A percentile compares a stretch with the other conserved stretches of the same genome.
Conservation (phyloP, 2,797 vertebrate species). For the Halcyon chelicuti region DNA sequence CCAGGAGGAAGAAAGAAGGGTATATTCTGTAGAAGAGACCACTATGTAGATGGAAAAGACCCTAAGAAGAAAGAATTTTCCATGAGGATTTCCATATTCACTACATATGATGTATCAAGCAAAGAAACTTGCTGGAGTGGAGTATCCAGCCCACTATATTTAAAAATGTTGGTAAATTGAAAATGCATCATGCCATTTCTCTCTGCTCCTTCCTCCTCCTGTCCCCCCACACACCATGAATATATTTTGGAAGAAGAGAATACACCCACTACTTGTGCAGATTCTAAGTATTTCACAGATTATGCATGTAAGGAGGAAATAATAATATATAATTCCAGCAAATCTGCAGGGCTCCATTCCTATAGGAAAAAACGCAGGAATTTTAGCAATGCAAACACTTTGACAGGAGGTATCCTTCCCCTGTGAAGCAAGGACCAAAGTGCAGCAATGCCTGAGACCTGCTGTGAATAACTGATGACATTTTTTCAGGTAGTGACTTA, state of each 20-base stretch:
- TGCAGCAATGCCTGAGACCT: background rate
- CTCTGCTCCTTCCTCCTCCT: background rate
- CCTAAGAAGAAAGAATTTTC: background rate
- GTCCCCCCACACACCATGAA: background rate
- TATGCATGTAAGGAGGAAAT: background rate
- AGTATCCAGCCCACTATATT: background rate
- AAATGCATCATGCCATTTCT: background rate
- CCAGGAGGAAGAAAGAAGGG: background rate
- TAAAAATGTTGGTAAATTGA: background rate
- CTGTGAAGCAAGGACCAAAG: background rate
- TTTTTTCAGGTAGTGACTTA: background rate
- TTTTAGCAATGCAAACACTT: background rate
- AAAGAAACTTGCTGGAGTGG: background rate
- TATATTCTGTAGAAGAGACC: background rate
- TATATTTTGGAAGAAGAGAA: constrained; percentile 2
- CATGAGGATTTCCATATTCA: background rate
- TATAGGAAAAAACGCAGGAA: background rate
- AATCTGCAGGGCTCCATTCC: background rate
- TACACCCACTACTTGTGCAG: background rate
- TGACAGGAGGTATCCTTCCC: background rate
- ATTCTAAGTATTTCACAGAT: background rate
- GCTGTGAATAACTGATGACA: background rate
- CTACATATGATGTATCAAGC: background rate
- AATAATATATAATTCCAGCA: background rate
- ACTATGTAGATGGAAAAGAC: rapidly evolving